Base-by-base conservation (phyloP, 2,888 invertebrate species). In the Caradrina kadenii region DNA sequence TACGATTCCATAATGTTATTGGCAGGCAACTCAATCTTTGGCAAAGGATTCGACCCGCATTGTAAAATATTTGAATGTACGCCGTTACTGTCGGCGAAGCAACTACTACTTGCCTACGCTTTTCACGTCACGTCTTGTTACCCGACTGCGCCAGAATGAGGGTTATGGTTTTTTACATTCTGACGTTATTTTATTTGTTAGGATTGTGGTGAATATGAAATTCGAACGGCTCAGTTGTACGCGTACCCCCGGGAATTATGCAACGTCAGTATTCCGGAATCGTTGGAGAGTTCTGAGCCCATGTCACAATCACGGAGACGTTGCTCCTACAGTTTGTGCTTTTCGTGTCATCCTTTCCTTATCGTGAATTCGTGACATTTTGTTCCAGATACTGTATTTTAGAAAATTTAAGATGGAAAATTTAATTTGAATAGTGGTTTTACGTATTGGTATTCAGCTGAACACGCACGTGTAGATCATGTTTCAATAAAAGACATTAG, bases 231-330 rank as follows among this genome's bases (percentile, higher is more conserved):
- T 45, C 22, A 60, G 65, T 26, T 52, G 31, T 22, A 55, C 60
- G 63, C 55, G 63, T 58, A 64, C 52, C 39, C 39, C 22, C 17
- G 62, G 63, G 66, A 64, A 63, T 68, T 80, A 65, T 63, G 55
- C 59, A 62, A 66, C 62, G 58, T 75, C 68, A 66, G 72, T 75
- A 78, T 78, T 79, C 71, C 55, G 55, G 67, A 48, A 68, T 80
- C 61, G 69, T 68, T 76, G 65, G 54, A 50, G 65, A 73, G 60
- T 60, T 61, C 54, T 66, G 69, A 62, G 67, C 61, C 64, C 62
- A 21, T 70, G 76, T 73, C 69, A 63, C 62, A 52, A 63, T 69
- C 61, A 59, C 39, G 63, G 67, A 66, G 73, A 71, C 61, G 60
- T 62, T 73, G 17, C 45, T 45, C 54, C 53, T 53, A n/a, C 53